phyloP scores from a whole-genome alignment of 1,140 invertebrate genomes.

The silkworm (Bombyx mori) region ASM3026992v2 NC_085124.1:3333501-3334000 shows the following conservation, averaged over 20 bases:
- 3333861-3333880: conserved; percentile 45
- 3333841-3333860: conserved; percentile 25
- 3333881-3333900: conserved; percentile 36
- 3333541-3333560: no score
- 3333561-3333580: conserved; percentile 2
- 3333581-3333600: no score
- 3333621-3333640: conserved; percentile 26
- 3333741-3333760: conserved; percentile 45
- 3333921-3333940: conserved; percentile 26
- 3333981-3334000: not conserved
- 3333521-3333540: not conserved
- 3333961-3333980: not conserved
- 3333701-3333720: conserved; percentile 55
- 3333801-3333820: conserved; percentile 2
- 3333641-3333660: conserved; percentile 48
- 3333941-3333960: conserved; percentile 4
- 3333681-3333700: conserved; percentile 63
- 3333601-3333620: conserved; percentile 9
- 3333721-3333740: conserved; percentile 53
- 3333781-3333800: conserved; percentile 10
- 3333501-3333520: not conserved
- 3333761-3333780: conserved; percentile 33
- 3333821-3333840: conserved; percentile 15
- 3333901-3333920: conserved; percentile 43
- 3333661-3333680: conserved; percentile 55